A percentile compares a stretch with the other conserved stretches of the same genome.
phyloP scores from a whole-genome alignment of 2,888 invertebrate species.

The Scelioninae gen. 2 region DNA sequence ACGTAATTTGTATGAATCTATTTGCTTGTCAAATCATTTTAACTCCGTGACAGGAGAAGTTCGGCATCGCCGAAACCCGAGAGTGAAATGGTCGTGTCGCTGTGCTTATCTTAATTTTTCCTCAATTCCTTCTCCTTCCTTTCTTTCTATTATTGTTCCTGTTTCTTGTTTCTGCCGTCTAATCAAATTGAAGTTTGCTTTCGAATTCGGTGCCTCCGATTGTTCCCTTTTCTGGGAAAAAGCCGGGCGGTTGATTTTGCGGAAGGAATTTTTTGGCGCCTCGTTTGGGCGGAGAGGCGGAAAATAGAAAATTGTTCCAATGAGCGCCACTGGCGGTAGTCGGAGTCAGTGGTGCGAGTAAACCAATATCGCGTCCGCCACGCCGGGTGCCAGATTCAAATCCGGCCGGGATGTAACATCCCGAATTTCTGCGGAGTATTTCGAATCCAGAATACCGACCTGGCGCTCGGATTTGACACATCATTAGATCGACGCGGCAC shows the following conservation, averaged over 20 bases:
- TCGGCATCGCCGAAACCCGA: too few relatives aligned
- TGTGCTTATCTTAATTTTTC: too few relatives aligned
- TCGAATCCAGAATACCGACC: slow-evolving; percentile 69
- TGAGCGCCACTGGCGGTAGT: slow-evolving; percentile 70
- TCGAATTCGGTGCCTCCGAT: slow-evolving; percentile 23
- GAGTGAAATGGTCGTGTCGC: too few relatives aligned
- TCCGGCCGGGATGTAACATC: slow-evolving; percentile 69
- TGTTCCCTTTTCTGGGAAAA: slow-evolving; percentile 31
- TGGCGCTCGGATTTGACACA: slow-evolving; percentile 70
- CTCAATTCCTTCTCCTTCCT: too few relatives aligned
- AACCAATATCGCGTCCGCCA: slow-evolving; percentile 75
- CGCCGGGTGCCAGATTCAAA: slow-evolving; percentile 74
- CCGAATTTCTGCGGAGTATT: slow-evolving; percentile 70
- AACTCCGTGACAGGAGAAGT: too few relatives aligned
- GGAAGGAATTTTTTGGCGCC: slow-evolving; percentile 51
- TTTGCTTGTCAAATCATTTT: too few relatives aligned
- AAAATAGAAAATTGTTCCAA: slow-evolving; percentile 57
- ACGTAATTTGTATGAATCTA: too few relatives aligned
- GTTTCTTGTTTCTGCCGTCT: too few relatives aligned
- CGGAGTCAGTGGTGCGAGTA: slow-evolving; percentile 74
- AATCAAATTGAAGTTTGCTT: slow-evolving; percentile 16
- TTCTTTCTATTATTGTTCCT: too few relatives aligned
- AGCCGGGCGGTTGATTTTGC: slow-evolving; percentile 45
- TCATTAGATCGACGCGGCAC: slow-evolving; percentile 66
- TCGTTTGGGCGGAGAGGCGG: slow-evolving; percentile 48